Evolutionary conservation across 2,797 vertebrate genomes (phyloP), one percentile per base, ranked within the genome.

Genomic region (Melanotaenia nigrans): DNA sequence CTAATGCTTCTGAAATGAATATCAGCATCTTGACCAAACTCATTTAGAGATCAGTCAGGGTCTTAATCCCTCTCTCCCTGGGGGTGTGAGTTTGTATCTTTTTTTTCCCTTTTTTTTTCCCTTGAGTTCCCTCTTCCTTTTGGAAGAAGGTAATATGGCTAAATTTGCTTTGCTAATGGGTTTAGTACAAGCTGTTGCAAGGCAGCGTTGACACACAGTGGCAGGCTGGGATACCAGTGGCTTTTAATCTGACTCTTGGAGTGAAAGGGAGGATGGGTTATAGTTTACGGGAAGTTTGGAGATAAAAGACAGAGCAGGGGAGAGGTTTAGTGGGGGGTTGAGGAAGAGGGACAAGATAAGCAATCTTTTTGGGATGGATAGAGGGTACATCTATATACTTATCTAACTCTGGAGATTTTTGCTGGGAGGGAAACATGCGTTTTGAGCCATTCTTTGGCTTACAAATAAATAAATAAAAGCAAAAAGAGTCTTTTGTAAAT

Each of bases 121-220:
- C 42, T 8, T 68, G 66, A 85, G 79, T 77, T 81, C 82, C 65
- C 73, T 91, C 89, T 87, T 92, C 92, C 90, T 91, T 89, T 89
- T 88, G 85, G 89, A 87, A 90, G 89, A 90, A 92, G 90, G 92
- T 92, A 93, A 94, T 94, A 93, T 89, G 87, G 85, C 92, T 92
- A 94, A 93, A 95, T 94, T 94, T 94, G 91, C 94, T 91, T 88
- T 91, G 87, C 92, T 95, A 95, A 95, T 94, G 93, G 92, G 92
- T 91, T 95, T 95, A 95, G 75, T 0, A 83, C 94, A 94, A 95
- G 95, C 95, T 95, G 95, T 94, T 92, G 87, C 95, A 92, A 89
- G 82, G 85, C 72, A 78, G 85, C 87, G 87, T 82, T 79, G 90
- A 92, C 88, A 78, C 85, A 12, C 84, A 85, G 85, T 81, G 54